Base-by-base conservation (phyloP, 2,797 vertebrate species). In the Pagetopsis macropterus region DNA sequence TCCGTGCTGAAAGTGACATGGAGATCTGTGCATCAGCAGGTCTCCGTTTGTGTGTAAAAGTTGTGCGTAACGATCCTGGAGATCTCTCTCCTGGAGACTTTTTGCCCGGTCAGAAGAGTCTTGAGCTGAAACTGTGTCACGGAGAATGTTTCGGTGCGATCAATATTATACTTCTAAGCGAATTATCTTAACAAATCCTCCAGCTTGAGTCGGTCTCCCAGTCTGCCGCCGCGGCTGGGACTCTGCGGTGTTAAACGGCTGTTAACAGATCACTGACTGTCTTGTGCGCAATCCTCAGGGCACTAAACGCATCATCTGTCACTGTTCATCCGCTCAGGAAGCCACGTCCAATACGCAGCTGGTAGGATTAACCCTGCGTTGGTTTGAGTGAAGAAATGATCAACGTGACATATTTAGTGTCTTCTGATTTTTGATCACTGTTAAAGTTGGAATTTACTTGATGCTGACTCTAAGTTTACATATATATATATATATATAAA, bases 251-350 rank as follows among this genome's bases (percentile, higher is more conserved):
- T 75, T 83, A 79, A 87, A 79, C 84, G 84, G 65, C 77, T 79
- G 89, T 88, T 82, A 69, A 85, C 82, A 76, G 89, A 91, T 91
- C 90, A 82, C 81, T 72, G 88, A 73, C 85, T 86, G 88, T 84
- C 88, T 89, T 79, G 91, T 84, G 89, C 87, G 85, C 87, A 92
- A 89, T 88, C 83, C 89, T 87, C 82, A 55, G 82, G 86, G 85
- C 89, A 77, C 90, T 90, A 70, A 90, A 87, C 87, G 87, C 78
- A 89, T 93, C 90, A 89, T 85, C 89, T 87, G 90, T 90, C 92
- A 89, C 86, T 54, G 81, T 76, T 88, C 87, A 90, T 90, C 90
- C 87, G 86, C 89, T 87, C 85, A 86, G 83, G 82, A 83, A 86
- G 81, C 75, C 56, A 60, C 84, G 85, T 89, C 81, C 86, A 72